These are phyloP conservation scores for Saxidomus purpurata DNA, from an alignment of 1,140 invertebrate species.

Conservation along the genomic window DNA sequence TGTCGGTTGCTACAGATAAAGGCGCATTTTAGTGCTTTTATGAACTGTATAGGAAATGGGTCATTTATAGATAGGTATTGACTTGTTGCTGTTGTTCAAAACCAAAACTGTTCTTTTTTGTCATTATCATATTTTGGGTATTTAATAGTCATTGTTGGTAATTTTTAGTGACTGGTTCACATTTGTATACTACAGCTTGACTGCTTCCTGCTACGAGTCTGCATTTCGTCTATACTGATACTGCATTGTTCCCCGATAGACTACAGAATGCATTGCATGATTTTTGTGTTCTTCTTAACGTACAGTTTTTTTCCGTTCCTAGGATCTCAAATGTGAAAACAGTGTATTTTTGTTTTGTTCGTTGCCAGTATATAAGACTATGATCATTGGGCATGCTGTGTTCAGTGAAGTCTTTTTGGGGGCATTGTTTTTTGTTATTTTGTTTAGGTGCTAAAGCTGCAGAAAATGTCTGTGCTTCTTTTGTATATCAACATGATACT, in stretches of 20 bases:
- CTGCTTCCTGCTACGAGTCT: conserved; percentile 6
- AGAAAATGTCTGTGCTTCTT: neutral
- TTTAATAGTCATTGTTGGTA: conserved; percentile 23
- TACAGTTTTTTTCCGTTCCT: neutral
- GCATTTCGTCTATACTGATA: neutral
- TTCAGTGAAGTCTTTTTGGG: neutral
- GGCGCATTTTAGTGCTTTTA: neutral
- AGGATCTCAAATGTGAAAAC: neutral
- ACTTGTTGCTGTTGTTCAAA: conserved; percentile 9
- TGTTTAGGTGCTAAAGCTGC: neutral
- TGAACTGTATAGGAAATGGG: neutral
- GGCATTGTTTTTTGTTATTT: neutral
- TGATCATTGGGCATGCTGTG: neutral
- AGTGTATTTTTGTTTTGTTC: neutral
- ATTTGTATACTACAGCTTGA: neutral
- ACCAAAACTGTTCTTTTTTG: neutral
- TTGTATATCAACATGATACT: too few species aligned
- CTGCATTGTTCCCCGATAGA: too few species aligned
- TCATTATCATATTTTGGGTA: neutral
- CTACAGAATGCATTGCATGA: neutral
- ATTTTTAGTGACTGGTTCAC: conserved; percentile 33
- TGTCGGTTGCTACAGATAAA: neutral
- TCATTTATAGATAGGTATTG: neutral
- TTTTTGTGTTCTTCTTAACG: neutral
- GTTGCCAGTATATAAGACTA: neutral